Base-by-base conservation (phyloP, 2,797 vertebrate genomes). In the Carduelis carduelis region DNA sequence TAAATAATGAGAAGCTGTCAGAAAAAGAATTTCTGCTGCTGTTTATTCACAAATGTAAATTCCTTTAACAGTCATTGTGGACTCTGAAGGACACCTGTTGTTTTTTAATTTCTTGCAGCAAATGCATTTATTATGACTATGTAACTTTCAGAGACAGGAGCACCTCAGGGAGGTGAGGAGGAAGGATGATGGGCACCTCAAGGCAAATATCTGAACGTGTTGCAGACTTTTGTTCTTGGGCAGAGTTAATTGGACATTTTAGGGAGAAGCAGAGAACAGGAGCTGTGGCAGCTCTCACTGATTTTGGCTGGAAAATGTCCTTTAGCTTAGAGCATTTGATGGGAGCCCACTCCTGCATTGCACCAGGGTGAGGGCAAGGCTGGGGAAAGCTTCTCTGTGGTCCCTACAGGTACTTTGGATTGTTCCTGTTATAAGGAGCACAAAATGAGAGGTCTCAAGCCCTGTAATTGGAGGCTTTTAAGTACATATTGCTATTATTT, bases 21-120 rank as follows among this genome's bases (percentile, higher is more conserved):
- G 85, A 69, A 43, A 81, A 90, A 89, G 83, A 77, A 93, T 79
- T 83, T 77, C 63, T 76, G 8, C 52, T 76, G 90, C 84, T 95
- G 83, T 94, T 95, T 96, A 95, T 95, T 96, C 89, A 92, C 65
- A 49, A 83, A 93, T 91, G 65, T 78, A 87, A 95, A 96, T 94
- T 93, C 44, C 64, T 93, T 52, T 82, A 70, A 53, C 77, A 82
- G 87, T 35, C 89, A 70, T 43, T 66, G 70, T 63, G 46, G 80
- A 23, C 56, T 82, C 71, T 82, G 74, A 90, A 93, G 74, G 83
- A 94, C 93, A 96, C 77, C 83, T 96, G 89, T 79, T 95, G 88
- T 61, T 95, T 79, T 91, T 93, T 94, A 66, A 79, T 94, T 89
- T 76, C 41, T 86, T 64, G 52, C 77, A 87, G 52, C n/a, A 93